phyloP scores from a whole-genome alignment of 2,113 vertebrate species.

The Dipodomys stephensi region DNA sequence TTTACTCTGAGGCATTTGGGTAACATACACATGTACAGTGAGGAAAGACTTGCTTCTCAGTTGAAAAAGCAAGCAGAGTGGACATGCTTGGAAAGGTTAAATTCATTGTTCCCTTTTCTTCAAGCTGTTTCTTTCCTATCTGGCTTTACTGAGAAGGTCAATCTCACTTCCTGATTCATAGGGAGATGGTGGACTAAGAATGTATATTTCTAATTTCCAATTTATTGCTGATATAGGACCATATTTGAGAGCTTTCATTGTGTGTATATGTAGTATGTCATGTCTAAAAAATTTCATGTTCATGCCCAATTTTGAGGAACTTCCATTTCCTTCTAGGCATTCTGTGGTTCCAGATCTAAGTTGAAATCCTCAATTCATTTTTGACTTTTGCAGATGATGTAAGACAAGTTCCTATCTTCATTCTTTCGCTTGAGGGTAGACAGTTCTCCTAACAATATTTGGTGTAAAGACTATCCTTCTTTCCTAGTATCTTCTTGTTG shows the following conservation, averaged over 20 bases:
- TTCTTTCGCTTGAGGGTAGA: neutral
- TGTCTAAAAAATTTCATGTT: neutral
- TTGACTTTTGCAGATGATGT: neutral
- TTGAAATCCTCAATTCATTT: neutral
- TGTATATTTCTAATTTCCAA: slow-evolving; percentile 31
- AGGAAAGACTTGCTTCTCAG: neutral
- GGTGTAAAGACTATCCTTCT: neutral
- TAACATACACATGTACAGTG: neutral
- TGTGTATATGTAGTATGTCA: neutral
- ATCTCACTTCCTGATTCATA: neutral
- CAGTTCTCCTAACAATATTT: neutral
- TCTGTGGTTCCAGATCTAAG: neutral
- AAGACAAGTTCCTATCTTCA: neutral
- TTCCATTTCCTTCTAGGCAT: neutral
- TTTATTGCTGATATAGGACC: neutral
- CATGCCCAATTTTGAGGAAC: neutral
- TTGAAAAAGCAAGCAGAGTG: slow-evolving; percentile 10
- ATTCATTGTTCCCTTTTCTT: slow-evolving; percentile 9
- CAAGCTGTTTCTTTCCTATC: neutral
- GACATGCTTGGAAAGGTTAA: neutral
- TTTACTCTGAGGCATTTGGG: neutral
- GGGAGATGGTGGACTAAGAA: neutral
- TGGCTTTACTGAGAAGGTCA: neutral
- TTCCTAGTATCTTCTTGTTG: neutral
- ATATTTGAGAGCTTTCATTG: neutral